Base-by-base conservation (phyloP, 2,797 vertebrate genomes). In the Phataginus tricuspis region DNA sequence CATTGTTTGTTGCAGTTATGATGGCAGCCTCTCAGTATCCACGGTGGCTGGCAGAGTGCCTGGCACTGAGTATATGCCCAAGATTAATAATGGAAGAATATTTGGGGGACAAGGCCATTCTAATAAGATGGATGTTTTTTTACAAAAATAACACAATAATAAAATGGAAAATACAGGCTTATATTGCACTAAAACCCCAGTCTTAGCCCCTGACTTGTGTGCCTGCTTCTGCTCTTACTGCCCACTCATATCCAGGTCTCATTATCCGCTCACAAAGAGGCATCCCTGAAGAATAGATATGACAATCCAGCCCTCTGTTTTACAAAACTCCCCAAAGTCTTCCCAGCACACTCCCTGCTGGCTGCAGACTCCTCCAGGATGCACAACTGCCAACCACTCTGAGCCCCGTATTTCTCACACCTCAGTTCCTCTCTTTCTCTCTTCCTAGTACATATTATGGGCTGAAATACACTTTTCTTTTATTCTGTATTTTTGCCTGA, bases 101-200 rank as follows among this genome's bases (percentile, higher is more conserved):
- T 23, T 37, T 25, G 53, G 64, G 23, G 55, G 21, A 1, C 12
- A 63, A 61, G 75, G 27, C 0, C 31, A 69, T 9, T 69, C 14
- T 68, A 63, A 61, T 34, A 59, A 88, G 66, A 83, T 66, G 1
- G 0, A 34, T 59, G 64, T 91, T 79, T 96, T 64, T 64, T 68
- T 66, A 51, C 85, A 92, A 77, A 94, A 94, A 31, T 53, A 0
- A 1, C 86, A 29, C 45, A 31, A 10, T 78, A 77, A 92, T 9
- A 96, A 91, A 97, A 79, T 90, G 83, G 83, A 27, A 85, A 3
- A 27, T 0, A 3, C 7, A 96, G 53, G 37, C 90, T 71, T 69
- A 87, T 19, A 39, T 2, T 64, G 1, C 7, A 64, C 19, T 25
- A 55, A 75, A 84, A 68, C 25, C 29, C 61, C 29, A 27, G 25